Base-by-base conservation (phyloP, 2,888 invertebrate species). In the Steinernema hermaphroditum region DNA sequence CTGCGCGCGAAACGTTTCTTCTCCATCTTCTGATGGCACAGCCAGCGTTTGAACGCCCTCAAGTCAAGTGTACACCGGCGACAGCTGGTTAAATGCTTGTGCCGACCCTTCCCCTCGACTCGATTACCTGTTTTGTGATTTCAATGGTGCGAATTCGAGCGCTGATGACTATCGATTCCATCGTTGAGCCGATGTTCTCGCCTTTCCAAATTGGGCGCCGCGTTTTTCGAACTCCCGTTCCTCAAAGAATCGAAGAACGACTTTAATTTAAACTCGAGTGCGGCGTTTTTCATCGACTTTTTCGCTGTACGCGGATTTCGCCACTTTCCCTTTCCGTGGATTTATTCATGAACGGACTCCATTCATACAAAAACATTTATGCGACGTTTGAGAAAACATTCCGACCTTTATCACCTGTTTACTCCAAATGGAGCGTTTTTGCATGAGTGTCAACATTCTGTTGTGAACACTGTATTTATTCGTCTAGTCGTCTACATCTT, bases 51-150 rank as follows among this genome's bases (percentile, higher is more conserved):
- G 22, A 46, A 16, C 32, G 62, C 62, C 27, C 29, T 34, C 8
- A 29, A 54, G 54, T 27, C 27, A 54, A 32, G 16, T 27, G 62
- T n/a, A 62, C 62, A 32, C 16, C 62, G 62, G 12, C 50, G 62
- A 34, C 62, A 62, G 29, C 62, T 62, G 62, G 22, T 29, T 62
- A 46, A 19, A 62, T 62, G 62, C 62, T 32, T 29, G 29, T 16
- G 29, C 29, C 32, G 29, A 62, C 62, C 29, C 62, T 62, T n/a
- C 34, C 32, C 62, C 12, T 32, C 62, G 62, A 32, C 62, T 62
- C 62, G 62, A 62, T 62, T 62, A 62, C 62, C 62, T 62, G 62
- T 62, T 62, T 62, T 62, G 62, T 62, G 62, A 34, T 62, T 29
- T 29, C 62, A 27, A 12, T 62, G 62, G 62, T 62, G 62, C 29